Evolutionary conservation across 2,888 invertebrate genomes (phyloP).

Genomic region (Aphidoletes aphidimyza): DNA sequence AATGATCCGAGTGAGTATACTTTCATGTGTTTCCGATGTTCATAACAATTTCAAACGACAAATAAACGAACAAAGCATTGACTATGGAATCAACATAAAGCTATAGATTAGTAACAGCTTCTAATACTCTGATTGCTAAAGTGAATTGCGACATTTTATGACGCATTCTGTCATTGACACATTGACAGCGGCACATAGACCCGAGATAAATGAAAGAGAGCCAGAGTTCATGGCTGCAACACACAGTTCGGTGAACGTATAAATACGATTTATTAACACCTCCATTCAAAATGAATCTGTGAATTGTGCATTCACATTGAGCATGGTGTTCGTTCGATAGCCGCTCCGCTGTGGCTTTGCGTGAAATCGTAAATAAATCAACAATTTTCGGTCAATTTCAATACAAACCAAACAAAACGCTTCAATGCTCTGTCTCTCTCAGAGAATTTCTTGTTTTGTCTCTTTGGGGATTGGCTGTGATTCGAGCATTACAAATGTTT

Average conservation of each 20-base stretch:
- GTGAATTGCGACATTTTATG: neutral
- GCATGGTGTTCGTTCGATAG: neutral
- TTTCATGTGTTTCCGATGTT: too few species aligned
- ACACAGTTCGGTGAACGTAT: conserved; percentile 14
- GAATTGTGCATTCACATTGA: neutral
- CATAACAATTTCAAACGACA: too few species aligned
- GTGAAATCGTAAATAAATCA: neutral
- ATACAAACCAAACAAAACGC: neutral
- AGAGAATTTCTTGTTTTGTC: neutral
- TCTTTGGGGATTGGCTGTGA: neutral
- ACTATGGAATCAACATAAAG: too few species aligned
- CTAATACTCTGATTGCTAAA: too few species aligned
- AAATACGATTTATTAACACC: conserved; percentile 49
- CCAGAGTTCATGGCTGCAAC: conserved; percentile 32
- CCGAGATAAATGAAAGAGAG: neutral
- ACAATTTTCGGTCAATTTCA: conserved; percentile 24
- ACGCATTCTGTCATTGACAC: neutral
- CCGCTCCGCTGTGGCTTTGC: neutral
- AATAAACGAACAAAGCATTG: too few species aligned
- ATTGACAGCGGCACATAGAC: neutral
- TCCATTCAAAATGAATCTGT: neutral
- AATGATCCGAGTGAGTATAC: too few species aligned
- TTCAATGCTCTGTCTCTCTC: neutral
- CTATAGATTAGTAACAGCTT: too few species aligned
- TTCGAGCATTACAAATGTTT: too few species aligned